Evolutionary conservation across 2,888 invertebrate genomes (phyloP).

Genomic region (Sinhomidia bicolor): DNA sequence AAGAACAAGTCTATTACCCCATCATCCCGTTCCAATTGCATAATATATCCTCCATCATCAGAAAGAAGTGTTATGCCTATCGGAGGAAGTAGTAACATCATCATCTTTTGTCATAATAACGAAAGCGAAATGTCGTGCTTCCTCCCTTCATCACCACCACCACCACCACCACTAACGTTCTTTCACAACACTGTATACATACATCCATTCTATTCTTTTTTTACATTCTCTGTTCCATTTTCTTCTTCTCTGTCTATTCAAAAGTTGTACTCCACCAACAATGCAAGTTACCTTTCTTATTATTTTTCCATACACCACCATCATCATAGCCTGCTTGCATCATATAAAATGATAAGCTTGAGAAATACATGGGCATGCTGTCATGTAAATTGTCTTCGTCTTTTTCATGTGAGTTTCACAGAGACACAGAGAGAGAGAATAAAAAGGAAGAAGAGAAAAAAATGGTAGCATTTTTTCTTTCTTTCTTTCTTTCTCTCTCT

Average conservation of each 20-base stretch:
- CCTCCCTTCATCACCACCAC: background rate
- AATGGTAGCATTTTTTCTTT: too few relatives aligned
- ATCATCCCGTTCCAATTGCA: background rate
- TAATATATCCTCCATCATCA: background rate
- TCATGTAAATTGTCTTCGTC: constrained; percentile 29
- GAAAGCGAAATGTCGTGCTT: background rate
- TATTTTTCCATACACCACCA: background rate
- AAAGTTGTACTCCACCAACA: background rate
- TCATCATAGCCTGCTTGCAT: background rate
- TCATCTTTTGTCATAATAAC: constrained; percentile 48
- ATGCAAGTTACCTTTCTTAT: background rate
- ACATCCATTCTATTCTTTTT: background rate
- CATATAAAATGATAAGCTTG: constrained; percentile 23
- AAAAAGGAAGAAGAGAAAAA: background rate
- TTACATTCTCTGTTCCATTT: background rate
- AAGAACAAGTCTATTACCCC: background rate
- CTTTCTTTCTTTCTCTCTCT: constrained; percentile 4
- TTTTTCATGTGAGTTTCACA: background rate
- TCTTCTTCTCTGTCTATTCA: background rate
- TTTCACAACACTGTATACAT: constrained; percentile 2
- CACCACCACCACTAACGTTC: background rate
- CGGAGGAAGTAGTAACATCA: constrained; percentile 12
- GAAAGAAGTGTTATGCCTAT: background rate
- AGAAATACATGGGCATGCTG: background rate
- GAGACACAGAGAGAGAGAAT: background rate